Evolutionary conservation across 2,113 vertebrate species (phyloP), one percentile per base, ranked within the genome.

Genomic region (Agapornis roseicollis): DNA sequence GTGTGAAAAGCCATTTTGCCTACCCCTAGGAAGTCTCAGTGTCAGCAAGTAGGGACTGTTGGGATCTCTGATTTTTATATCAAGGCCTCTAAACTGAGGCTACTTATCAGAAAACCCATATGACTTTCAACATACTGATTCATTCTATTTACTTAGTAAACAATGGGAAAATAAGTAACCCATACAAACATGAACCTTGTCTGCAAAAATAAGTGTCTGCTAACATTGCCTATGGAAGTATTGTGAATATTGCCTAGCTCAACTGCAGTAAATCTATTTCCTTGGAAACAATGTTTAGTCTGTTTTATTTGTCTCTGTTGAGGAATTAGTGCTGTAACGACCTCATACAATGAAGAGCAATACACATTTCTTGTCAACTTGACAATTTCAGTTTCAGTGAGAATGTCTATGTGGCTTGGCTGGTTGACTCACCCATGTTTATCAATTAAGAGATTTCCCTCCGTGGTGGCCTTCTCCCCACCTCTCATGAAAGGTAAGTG

Each of bases 121-220:
- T 77, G 93, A 92, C 94, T 96, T 73, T 61, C 96, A 97, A 98
- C 92, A 96, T 95, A 94, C 97, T 90, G 80, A 97, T 98, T 96
- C 95, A 82, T 96, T 89, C 95, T 98, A 91, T 98, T 98, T 96
- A 95, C 98, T 97, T 96, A 96, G 98, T 94, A 97, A 98, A 98
- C 97, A 98, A 70, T 88, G 47, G 81, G 98, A 96, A 92, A 98
- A 98, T 98, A 95, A 98, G 97, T 98, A 98, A 98, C 97, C 73
- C 72, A 95, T 85, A 87, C 97, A 98, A 98, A 98, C 96, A 97
- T 97, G 97, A 97, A 98, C 97, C 97, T 98, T 98, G 97, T 84
- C 97, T 98, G 72, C 78, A 90, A 84, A 96, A 97, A 96, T 97
- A 97, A 97, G 66, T 41, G 31, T 69, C 6, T 72, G 53, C 52